A percentile compares a stretch with the other conserved stretches of the same genome.
phyloP scores from a whole-genome alignment of 2,888 invertebrate species.

The Spodoptera exigua region DNA sequence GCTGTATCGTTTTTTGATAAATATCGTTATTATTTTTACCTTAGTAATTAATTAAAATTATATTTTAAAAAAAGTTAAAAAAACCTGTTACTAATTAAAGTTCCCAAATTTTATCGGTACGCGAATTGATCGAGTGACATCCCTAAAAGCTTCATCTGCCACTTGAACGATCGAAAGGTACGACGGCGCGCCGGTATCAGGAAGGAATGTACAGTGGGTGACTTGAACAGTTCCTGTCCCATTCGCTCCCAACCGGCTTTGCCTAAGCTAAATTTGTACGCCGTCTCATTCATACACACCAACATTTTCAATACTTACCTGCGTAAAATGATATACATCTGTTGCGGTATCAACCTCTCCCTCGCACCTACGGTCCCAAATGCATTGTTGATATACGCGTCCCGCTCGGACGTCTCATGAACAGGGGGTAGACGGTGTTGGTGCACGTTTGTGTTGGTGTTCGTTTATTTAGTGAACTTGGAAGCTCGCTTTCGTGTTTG shows the following conservation, averaged over 20 bases:
- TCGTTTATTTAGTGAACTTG: constrained; percentile 90
- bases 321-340: constrained; percentile 89
- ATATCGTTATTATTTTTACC: no score
- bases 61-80: constrained; percentile 4
- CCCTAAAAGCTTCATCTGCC: constrained; percentile 89
- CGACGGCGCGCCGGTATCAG: constrained; percentile 87
- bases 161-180: constrained; percentile 90
- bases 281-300: constrained; percentile 85
- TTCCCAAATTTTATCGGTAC: constrained; percentile 40
- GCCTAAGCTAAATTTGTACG: constrained; percentile 84
- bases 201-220: constrained; percentile 89
- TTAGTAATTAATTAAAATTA: no score
- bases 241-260: constrained; percentile 83
- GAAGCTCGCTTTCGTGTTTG: constrained; percentile 87
- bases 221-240: constrained; percentile 87
- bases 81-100: constrained; percentile 36
- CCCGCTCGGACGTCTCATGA: constrained; percentile 83
- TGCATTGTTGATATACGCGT: constrained; percentile 87
- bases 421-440: constrained; percentile 88
- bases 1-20: no score
- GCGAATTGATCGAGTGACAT: constrained; percentile 75
- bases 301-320: constrained; percentile 89
- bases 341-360: constrained; percentile 82
- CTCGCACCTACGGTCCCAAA: constrained; percentile 71
- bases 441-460: constrained; percentile 86